A percentile compares a stretch with the other conserved stretches of the same genome.
Evolutionary conservation across 2,113 vertebrate genomes (phyloP).

Genomic region (Pseudorectes ferrugineus): DNA sequence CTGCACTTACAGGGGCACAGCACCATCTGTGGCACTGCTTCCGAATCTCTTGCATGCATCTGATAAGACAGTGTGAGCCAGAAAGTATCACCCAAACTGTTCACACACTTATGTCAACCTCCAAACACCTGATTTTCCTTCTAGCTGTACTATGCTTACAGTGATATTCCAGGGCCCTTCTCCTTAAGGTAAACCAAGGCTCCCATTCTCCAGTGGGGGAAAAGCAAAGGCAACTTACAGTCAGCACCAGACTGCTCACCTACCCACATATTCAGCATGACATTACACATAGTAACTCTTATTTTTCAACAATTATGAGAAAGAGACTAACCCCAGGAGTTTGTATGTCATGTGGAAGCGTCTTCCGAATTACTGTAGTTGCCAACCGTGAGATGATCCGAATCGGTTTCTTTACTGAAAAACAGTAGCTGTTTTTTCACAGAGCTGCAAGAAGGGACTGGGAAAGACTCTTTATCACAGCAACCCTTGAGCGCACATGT

Average conservation of each 20-base stretch:
- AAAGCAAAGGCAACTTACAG: neutral
- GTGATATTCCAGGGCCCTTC: neutral
- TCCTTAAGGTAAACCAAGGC: neutral
- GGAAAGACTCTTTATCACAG: neutral
- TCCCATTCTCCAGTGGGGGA: neutral
- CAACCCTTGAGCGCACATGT: neutral
- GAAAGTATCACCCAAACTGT: neutral
- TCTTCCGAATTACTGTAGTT: constrained; percentile 71
- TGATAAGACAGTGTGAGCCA: neutral
- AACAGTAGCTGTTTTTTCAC: constrained; percentile 51
- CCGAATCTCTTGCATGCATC: neutral
- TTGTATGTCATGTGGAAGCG: constrained; percentile 65
- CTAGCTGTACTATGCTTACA: neutral
- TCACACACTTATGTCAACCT: neutral
- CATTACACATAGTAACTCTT: neutral
- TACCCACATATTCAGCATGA: neutral
- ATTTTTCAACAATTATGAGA: constrained; percentile 26
- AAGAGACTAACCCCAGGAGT: constrained; percentile 67
- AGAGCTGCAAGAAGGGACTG: constrained; percentile 7
- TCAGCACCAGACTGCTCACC: neutral
- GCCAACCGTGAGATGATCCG: constrained; percentile 66
- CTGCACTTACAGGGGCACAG: neutral
- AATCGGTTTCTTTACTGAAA: constrained; percentile 70
- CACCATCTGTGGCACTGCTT: neutral
- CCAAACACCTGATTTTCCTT: neutral